phyloP scores from a whole-genome alignment of 2,797 vertebrate genomes.

The Gila robusta region DNA sequence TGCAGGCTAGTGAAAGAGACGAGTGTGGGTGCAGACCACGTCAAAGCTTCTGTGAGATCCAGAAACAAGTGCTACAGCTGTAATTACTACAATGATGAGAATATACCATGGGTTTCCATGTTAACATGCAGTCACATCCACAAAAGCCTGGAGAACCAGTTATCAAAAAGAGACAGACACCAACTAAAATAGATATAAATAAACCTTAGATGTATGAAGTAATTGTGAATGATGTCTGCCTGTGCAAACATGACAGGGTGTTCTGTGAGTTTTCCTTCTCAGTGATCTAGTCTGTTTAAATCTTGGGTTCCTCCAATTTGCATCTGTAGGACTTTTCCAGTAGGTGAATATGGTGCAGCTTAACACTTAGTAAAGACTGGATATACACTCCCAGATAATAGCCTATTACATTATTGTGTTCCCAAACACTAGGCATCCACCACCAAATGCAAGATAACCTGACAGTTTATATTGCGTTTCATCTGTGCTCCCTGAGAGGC shows the following conservation, averaged over 20 bases:
- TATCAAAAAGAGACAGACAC: background rate
- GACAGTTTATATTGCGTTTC: no score
- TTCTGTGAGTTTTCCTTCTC: background rate
- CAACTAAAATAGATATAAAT: background rate
- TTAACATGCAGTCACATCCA: background rate
- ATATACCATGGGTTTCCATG: background rate
- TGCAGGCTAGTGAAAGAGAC: background rate
- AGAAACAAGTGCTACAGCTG: slow-evolving; percentile 6
- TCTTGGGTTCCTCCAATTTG: background rate
- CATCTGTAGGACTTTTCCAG: background rate
- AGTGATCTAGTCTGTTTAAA: background rate
- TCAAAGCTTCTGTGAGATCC: slow-evolving; percentile 5
- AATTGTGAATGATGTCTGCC: background rate
- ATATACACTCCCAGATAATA: background rate
- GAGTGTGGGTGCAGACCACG: background rate
- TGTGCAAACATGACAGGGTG: background rate
- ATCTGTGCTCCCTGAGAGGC: no score
- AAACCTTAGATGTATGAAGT: background rate
- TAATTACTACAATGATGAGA: background rate
- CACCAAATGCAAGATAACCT: no score
- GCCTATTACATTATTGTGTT: background rate
- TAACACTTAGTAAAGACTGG: background rate
- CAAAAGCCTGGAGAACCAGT: background rate
- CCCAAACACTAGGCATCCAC: background rate
- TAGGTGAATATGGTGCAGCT: background rate